Evolutionary conservation across 2,797 vertebrate genomes (phyloP), one percentile per base, ranked within the genome.

Genomic region (Hoplostethus mediterraneus): DNA sequence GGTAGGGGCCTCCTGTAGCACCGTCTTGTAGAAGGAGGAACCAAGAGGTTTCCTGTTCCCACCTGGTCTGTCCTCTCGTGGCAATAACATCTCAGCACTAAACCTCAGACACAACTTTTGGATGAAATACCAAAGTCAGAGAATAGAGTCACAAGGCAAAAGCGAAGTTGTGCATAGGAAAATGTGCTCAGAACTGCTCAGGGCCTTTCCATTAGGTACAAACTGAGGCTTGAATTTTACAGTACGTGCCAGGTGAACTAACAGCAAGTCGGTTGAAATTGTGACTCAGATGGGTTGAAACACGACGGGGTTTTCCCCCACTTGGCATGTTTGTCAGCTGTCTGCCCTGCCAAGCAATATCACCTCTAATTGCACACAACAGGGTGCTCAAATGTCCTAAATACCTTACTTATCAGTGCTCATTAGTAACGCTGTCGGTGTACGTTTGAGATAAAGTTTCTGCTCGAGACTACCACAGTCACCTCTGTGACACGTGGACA

Each of bases 341-440:
- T 82, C 76, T 81, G 63, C 66, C 33, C 71, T 71, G 56, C 59
- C 47, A 68, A 47, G 59, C 55, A 47, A 48, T 68, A 76, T 73
- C 38, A 59, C 52, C 53, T 77, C 54, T 67, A 71, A 80, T 38
- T 64, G 65, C 73, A 69, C 10, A 74, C 3, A 59, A 67, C 79
- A 79, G 58, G 38, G 28, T 8, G 44, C 64, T 63, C 62, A 61
- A 81, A 80, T 63, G 61, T 63, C 67, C 83, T 78, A 73, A 82
- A 89, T 77, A 75, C 83, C 52, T 54, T 3, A 56, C 71, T 77
- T 84, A 87, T 87, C 82, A 73, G 74, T 38, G 72, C 63, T 80
- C 3, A 30, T 77, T 82, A 71, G 66, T 48, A 66, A 72, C 80
- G 71, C 57, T 59, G 70, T 87, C 64, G 10, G 53, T 66, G 80